phyloP scores from a whole-genome alignment of 2,113 vertebrate species.

The Neotoma lepida region DNA sequence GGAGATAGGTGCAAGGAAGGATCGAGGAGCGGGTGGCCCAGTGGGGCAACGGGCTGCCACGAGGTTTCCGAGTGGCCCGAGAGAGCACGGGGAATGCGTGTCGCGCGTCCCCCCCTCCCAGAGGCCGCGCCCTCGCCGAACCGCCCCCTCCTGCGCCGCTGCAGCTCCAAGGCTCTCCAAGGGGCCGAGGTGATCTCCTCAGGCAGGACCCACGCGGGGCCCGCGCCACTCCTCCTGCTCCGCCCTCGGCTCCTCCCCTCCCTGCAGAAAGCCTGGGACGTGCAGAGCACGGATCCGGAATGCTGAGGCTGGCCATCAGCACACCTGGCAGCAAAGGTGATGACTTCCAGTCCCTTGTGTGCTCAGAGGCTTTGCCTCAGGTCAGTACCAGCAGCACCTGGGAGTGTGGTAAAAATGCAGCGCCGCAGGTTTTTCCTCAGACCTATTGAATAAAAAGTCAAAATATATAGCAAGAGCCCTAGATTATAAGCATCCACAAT shows the following conservation, averaged over 20 bases:
- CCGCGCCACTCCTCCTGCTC: conserved; percentile 72
- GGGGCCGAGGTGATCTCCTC: conserved; percentile 69
- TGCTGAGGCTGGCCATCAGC: not conserved
- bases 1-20: conserved; percentile 61
- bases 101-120: not conserved
- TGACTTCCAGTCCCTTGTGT: not conserved
- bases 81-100: not conserved
- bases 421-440: not conserved
- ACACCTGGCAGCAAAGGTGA: conserved; percentile 47
- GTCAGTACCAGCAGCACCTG: not conserved
- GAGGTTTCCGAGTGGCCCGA: conserved; percentile 47
- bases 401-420: not conserved
- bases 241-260: conserved; percentile 76
- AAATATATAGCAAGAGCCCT: not conserved
- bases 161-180: conserved; percentile 55
- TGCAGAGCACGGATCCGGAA: not conserved
- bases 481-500: not conserved
- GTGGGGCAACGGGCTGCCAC: conserved; percentile 60
- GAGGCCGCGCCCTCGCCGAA: conserved; percentile 63
- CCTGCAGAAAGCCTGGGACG: conserved; percentile 37
- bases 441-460: not conserved
- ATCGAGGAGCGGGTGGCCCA: conserved; percentile 65
- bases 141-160: conserved; percentile 67
- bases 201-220: conserved; percentile 63
- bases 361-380: not conserved